Percentiles rank a stretch among this genome's conserved stretches.
phyloP scores from a whole-genome alignment of 2,797 vertebrate genomes.

The Gymnothorax javanicus region DNA sequence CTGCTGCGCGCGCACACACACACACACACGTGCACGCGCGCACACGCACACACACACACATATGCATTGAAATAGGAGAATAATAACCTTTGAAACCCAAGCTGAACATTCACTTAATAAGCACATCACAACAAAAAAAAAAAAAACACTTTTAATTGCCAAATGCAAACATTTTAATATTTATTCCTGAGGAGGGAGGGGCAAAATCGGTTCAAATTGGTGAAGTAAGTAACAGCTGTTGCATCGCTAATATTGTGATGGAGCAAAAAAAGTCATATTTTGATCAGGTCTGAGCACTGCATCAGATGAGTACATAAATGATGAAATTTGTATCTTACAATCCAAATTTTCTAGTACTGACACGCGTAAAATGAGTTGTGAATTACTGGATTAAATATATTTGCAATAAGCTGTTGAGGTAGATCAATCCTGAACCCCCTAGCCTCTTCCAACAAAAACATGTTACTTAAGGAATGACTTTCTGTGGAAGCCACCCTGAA shows the following conservation, averaged over 20 bases:
- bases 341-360: not conserved
- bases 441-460: not conserved
- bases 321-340: too few species aligned
- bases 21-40: not conserved
- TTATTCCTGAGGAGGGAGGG: not conserved
- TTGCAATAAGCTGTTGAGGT: too few species aligned
- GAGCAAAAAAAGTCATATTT: not conserved
- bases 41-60: not conserved
- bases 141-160: not conserved
- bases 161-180: not conserved
- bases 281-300: not conserved
- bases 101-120: not conserved
- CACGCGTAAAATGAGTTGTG: too few species aligned
- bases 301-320: not conserved
- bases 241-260: not conserved
- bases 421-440: too few species aligned
- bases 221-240: not conserved
- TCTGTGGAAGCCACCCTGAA: not conserved
- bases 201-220: not conserved
- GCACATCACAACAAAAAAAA: not conserved
- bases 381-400: too few species aligned
- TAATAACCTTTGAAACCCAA: not conserved
- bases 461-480: not conserved
- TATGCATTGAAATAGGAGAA: not conserved
- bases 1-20: not conserved